Evolutionary conservation across 2,888 invertebrate genomes (phyloP).

Genomic region (Lissocephala sabroskyi): DNA sequence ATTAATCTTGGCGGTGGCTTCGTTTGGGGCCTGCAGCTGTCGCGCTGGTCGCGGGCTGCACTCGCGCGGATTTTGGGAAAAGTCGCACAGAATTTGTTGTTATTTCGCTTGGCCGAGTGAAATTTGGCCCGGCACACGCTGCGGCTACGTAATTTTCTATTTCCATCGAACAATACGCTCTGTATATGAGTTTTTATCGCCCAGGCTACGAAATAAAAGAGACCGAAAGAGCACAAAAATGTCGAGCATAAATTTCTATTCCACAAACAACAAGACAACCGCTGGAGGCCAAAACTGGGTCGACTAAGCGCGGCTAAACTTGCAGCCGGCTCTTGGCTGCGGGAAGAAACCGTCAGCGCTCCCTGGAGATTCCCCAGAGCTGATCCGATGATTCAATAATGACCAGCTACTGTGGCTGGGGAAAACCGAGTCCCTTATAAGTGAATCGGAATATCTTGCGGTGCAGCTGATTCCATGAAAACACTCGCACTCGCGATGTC

Average conservation of each 20-base stretch:
- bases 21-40: conserved; percentile 38
- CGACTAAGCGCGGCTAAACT: too few species aligned
- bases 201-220: conserved; percentile 1
- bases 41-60: conserved; percentile 29
- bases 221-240: conserved; percentile 26
- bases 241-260: conserved; percentile 37
- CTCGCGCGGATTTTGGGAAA: conserved; percentile 22
- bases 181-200: conserved; percentile 13
- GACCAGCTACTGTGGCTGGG: too few species aligned
- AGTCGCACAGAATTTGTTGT: conserved; percentile 1
- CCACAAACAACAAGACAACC: conserved; percentile 10
- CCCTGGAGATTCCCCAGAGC: too few species aligned
- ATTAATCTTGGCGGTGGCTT: conserved; percentile 28
- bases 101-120: conserved; percentile 2
- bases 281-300: too few species aligned
- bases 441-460: too few species aligned
- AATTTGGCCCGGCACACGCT: conserved; percentile 32
- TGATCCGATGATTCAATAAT: too few species aligned
- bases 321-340: too few species aligned
- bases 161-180: conserved; percentile 23
- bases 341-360: too few species aligned
- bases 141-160: conserved; percentile 45
- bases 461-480: too few species aligned
- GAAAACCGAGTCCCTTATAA: too few species aligned
- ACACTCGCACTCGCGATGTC: too few species aligned